Percentiles rank a stretch among this genome's conserved stretches.
Evolutionary conservation across 1,140 invertebrate genomes (phyloP).

Genomic region (Pinna nobilis): DNA sequence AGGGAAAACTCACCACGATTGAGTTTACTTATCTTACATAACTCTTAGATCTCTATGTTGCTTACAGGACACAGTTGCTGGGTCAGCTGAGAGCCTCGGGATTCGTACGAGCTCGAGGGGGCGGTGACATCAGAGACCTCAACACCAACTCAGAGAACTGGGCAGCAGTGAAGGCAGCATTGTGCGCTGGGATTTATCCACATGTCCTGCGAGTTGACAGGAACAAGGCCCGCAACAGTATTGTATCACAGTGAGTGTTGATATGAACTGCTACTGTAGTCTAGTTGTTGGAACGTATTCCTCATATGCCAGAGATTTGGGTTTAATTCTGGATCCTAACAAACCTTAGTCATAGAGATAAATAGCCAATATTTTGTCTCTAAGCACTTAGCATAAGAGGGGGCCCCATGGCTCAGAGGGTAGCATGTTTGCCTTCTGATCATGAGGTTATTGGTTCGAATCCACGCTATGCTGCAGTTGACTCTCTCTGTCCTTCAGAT

Average conservation of each 20-base stretch:
- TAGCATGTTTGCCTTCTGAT: no score
- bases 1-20: neutral
- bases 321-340: neutral
- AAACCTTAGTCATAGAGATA: neutral
- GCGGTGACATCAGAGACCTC: conserved; percentile 84
- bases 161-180: conserved; percentile 92
- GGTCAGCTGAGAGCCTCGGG: conserved; percentile 90
- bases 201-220: conserved; percentile 85
- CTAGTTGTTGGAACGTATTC: neutral
- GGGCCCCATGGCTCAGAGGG: no score
- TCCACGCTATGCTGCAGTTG: no score
- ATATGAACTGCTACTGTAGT: neutral
- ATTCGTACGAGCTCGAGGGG: conserved; percentile 85
- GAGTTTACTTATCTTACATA: neutral
- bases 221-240: conserved; percentile 70
- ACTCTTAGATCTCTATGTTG: conserved; percentile 10
- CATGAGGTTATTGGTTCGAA: no score
- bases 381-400: no score
- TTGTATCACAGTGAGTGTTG: conserved; percentile 31
- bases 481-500: no score
- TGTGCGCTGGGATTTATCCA: conserved; percentile 91
- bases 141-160: conserved; percentile 93
- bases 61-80: conserved; percentile 83
- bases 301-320: conserved; percentile 48
- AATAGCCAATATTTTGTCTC: neutral